A percentile compares a stretch with the other conserved stretches of the same genome.
phyloP scores from a whole-genome alignment of 2,797 vertebrate genomes.

The Cirrhinus mrigala region DNA sequence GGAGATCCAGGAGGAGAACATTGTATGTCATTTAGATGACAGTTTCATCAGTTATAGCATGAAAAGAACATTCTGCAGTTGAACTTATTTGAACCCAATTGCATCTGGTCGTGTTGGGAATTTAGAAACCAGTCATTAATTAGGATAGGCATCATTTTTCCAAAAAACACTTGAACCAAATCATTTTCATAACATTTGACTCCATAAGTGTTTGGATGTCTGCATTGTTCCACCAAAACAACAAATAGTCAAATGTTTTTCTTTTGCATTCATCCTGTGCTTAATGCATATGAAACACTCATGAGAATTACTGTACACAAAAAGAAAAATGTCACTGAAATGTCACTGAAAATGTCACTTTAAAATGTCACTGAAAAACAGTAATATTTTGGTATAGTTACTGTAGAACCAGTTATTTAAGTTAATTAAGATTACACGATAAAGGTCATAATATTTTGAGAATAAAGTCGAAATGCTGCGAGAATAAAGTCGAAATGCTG shows the following conservation, averaged over 20 bases:
- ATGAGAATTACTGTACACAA: not conserved
- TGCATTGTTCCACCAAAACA: not conserved
- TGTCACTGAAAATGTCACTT: too few relatives aligned
- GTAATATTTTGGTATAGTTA: not conserved
- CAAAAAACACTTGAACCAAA: not conserved
- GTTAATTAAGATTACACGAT: too few relatives aligned
- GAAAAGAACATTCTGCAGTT: not conserved
- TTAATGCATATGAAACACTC: not conserved
- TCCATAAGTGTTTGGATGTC: not conserved
- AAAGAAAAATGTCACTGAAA: not conserved
- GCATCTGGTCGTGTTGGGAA: not conserved
- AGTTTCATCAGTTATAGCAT: not conserved
- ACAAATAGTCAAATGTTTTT: not conserved
- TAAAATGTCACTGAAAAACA: not conserved
- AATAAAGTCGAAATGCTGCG: too few relatives aligned
- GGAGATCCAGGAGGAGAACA: constrained; percentile 95
- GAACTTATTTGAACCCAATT: not conserved
- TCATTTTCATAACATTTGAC: not conserved
- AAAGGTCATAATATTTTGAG: too few relatives aligned
- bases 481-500: too few relatives aligned
- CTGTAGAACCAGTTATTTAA: not conserved
- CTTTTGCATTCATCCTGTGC: not conserved
- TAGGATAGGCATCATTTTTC: not conserved
- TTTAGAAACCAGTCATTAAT: not conserved
- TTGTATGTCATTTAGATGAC: constrained; percentile 76